phyloP scores from a whole-genome alignment of 2,888 invertebrate species.

The Campopleginae sp. region DNA sequence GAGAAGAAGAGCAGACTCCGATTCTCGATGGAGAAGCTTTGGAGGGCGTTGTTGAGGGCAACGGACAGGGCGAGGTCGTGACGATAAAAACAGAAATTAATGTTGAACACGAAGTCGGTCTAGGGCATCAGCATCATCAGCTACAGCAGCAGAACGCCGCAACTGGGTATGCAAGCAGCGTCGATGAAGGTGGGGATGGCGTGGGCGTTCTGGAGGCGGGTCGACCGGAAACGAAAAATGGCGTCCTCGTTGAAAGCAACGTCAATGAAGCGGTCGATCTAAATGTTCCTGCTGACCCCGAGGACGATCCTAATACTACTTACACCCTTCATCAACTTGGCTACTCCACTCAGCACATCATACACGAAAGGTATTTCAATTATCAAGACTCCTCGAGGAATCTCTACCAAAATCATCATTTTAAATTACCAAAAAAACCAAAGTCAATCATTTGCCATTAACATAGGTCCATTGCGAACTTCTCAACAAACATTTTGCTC shows the following conservation, averaged over 20 bases:
- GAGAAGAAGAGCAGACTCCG: conserved; percentile 54
- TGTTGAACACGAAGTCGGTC: conserved; percentile 61
- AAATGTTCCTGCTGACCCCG: conserved; percentile 70
- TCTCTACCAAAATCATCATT: background rate
- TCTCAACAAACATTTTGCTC: background rate
- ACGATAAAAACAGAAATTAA: conserved; percentile 67
- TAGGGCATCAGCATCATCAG: conserved; percentile 66
- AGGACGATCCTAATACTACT: conserved; percentile 69
- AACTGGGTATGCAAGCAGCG: conserved; percentile 70
- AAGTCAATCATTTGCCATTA: background rate
- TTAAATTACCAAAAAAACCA: background rate
- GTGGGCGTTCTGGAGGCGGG: conserved; percentile 83
- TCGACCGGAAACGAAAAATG: conserved; percentile 82
- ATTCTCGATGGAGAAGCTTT: conserved; percentile 56
- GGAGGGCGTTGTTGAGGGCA: conserved; percentile 61
- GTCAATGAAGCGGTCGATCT: conserved; percentile 73
- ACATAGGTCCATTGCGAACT: background rate
- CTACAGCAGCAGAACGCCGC: conserved; percentile 72
- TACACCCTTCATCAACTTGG: conserved; percentile 76
- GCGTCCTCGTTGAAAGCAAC: conserved; percentile 78
- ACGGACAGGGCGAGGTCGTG: conserved; percentile 54
- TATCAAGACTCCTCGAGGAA: background rate
- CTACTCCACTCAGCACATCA: conserved; percentile 73
- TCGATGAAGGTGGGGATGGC: conserved; percentile 78
- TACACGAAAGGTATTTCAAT: conserved; percentile 74